phyloP scores from a whole-genome alignment of 1,140 invertebrate species.

The Drosophila paulistorum region DNA sequence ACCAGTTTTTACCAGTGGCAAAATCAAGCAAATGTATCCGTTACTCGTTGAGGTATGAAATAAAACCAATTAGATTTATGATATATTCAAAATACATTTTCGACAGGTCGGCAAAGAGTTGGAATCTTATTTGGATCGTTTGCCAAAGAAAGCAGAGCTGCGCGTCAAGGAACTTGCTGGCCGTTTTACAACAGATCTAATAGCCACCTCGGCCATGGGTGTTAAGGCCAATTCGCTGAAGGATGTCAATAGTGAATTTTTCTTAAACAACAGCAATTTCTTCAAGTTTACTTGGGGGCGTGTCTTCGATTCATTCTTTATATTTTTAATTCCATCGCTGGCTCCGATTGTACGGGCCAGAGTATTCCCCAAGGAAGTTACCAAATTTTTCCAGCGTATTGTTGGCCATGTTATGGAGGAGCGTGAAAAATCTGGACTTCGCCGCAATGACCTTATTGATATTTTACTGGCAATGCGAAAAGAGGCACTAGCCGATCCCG shows the following conservation, averaged over 20 bases:
- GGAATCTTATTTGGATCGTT: constrained; percentile 35
- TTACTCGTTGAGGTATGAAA: constrained; percentile 80
- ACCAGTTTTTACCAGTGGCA: constrained; percentile 84
- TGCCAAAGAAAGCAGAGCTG: constrained; percentile 11
- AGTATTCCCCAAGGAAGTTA: constrained; percentile 55
- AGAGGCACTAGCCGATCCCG: constrained; percentile 42
- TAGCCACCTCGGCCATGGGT: constrained; percentile 86
- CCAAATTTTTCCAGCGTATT: constrained; percentile 64
- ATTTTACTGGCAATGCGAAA: constrained; percentile 79
- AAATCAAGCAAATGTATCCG: constrained; percentile 85
- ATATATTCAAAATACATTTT: neutral
- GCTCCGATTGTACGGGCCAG: constrained; percentile 47
- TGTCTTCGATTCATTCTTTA: constrained; percentile 83
- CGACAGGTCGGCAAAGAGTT: constrained; percentile 61
- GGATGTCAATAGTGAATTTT: constrained; percentile 83
- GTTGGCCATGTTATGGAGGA: constrained; percentile 75
- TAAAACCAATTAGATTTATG: neutral
- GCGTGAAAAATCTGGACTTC: constrained; percentile 58
- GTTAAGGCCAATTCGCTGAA: constrained; percentile 84
- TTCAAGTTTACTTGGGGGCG: constrained; percentile 84
- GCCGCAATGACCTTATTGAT: constrained; percentile 83
- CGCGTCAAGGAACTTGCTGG: constrained; percentile 81
- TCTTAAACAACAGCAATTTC: constrained; percentile 81
- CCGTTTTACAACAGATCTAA: constrained; percentile 85
- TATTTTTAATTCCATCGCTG: constrained; percentile 80